Evolutionary conservation across 2,797 vertebrate species (phyloP).

Genomic region (Typhlichthys eigenmanni): DNA sequence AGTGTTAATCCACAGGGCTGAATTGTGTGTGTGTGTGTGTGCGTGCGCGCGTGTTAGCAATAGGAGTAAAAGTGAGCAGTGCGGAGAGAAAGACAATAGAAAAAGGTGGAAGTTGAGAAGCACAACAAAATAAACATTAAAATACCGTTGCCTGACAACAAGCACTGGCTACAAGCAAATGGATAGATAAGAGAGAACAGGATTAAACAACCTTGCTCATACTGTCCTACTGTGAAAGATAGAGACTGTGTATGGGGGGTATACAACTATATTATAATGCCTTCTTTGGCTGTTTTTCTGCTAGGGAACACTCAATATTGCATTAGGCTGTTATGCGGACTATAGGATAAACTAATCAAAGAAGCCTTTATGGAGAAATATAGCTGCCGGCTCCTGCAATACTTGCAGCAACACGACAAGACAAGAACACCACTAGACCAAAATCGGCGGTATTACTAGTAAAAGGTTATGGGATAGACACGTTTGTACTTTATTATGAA

Average conservation of each 20-base stretch:
- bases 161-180: slow-evolving; percentile 15
- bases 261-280: slow-evolving; percentile 8
- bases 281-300: slow-evolving; percentile 32
- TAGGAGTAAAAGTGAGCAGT: background rate
- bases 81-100: background rate
- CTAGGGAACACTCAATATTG: slow-evolving; percentile 49
- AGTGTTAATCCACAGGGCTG: slow-evolving; percentile 31
- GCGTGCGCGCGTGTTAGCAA: background rate
- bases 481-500: no score
- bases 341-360: slow-evolving; percentile 22
- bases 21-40: slow-evolving; percentile 7
- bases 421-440: slow-evolving; percentile 2
- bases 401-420: slow-evolving; percentile 10
- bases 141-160: background rate
- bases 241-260: background rate
- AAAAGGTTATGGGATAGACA: no score
- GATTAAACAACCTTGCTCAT: background rate
- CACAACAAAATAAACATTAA: background rate
- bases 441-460: background rate
- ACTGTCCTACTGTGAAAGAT: background rate
- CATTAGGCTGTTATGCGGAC: slow-evolving; percentile 41
- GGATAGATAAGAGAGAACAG: background rate
- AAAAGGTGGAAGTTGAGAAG: background rate
- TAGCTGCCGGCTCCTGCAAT: background rate
- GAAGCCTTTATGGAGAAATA: slow-evolving; percentile 5